A percentile compares a stretch with the other conserved stretches of the same genome.
Conservation (phyloP, 1,140 invertebrate species). For the Drosophila nannoptera region DNA sequence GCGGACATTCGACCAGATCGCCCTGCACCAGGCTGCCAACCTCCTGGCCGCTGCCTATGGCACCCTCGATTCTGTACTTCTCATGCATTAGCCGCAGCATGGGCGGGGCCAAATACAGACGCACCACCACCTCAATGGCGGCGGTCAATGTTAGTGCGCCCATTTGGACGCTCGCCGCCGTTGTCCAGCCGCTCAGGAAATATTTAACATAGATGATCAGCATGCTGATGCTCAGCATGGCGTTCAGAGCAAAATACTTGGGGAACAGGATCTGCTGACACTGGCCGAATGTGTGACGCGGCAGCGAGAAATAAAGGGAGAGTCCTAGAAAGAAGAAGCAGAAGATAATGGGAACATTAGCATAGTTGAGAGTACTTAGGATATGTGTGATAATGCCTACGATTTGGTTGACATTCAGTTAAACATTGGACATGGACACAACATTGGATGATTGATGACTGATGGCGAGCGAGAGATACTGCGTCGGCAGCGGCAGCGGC, state of each 20-base stretch:
- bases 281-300: conserved; percentile 89
- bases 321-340: conserved; percentile 82
- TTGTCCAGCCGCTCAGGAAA: conserved; percentile 66
- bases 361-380: background rate
- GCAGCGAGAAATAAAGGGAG: conserved; percentile 89
- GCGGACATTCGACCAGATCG: conserved; percentile 82
- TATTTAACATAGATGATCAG: conserved; percentile 84
- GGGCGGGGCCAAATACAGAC: conserved; percentile 84
- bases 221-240: conserved; percentile 85
- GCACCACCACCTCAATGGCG: conserved; percentile 83
- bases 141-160: conserved; percentile 82
- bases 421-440: conserved; percentile 10
- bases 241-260: conserved; percentile 89
- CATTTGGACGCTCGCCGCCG: conserved; percentile 80
- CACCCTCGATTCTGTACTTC: conserved; percentile 84
- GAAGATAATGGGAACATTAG: background rate
- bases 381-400: conserved; percentile 29
- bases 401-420: conserved; percentile 25
- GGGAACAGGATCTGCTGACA: conserved; percentile 92
- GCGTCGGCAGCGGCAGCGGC: conserved; percentile 8
- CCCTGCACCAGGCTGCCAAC: conserved; percentile 83
- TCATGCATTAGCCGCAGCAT: conserved; percentile 82
- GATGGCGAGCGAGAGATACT: conserved; percentile 5
- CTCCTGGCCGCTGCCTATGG: conserved; percentile 85
- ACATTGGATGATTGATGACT: conserved; percentile 20